Evolutionary conservation across 1,140 invertebrate species (phyloP), one percentile per base, ranked within the genome.

Genomic region (Trichogramma pretiosum): DNA sequence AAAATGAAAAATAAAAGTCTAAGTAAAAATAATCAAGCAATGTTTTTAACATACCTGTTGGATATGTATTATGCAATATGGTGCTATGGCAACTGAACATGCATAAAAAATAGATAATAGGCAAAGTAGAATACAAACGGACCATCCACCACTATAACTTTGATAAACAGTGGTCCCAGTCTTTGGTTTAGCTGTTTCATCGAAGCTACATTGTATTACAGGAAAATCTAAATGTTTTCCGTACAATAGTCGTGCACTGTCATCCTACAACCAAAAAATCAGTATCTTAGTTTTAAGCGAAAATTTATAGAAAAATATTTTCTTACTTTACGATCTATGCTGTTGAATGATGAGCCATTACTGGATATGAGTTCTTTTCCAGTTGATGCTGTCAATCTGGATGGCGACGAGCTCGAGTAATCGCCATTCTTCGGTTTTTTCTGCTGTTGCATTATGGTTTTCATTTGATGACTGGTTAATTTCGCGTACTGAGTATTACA

Each of bases 401-500:
- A 26, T 17, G 46, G 35, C 35, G 44, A 46, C 2, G 23, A 18
- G 17, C 30, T 48, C 1, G 24, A 28, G 24, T 28, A 28, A 28
- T 28, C 24, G 24, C 24, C 11, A 11, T 7, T 28, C 5, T 11
- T 11, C 11, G 24, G 5, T n/a, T n/a, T 11, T 7, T 7, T 28
- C 24, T 28, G 24, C 24, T 28, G 24, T 28, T 28, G 5, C 24
- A 28, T 11, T 28, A n/a, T n/a, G n/a, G n/a, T n/a, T n/a, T 4
- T 22, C 14, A 22, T 3, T n/a, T 38, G 37, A 8, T 23, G 21
- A 7, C 13, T 38, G 5, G 37, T 23, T 1, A 77, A 61, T n/a
- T 56, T 56, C 9, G 67, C 54, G 58, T 78, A 79, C 32, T 74
- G 71, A n/a, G 56, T 54, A 35, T 61, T 57, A 16, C 56, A 56